Evolutionary conservation across 1,140 invertebrate species (phyloP).

Genomic region (Scaptomyza montana): DNA sequence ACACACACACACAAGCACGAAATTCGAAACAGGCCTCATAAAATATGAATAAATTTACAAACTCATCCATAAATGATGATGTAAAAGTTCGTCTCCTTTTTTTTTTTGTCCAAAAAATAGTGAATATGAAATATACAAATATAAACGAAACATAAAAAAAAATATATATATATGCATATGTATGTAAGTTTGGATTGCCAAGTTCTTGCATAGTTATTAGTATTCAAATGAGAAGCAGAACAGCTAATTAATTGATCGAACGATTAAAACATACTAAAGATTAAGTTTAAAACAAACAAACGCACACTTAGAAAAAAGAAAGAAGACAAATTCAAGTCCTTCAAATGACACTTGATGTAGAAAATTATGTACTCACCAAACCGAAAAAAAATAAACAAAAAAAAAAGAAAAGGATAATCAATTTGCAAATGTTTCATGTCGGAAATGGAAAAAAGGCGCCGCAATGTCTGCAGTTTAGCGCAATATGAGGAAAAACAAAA

Average conservation of each 20-base stretch:
- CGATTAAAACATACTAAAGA: constrained; percentile 45
- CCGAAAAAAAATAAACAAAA: not conserved
- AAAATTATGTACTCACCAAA: constrained; percentile 49
- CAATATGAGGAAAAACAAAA: not conserved
- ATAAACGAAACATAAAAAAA: not conserved
- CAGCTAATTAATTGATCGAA: constrained; percentile 15
- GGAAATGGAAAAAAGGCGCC: not conserved
- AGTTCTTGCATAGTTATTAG: constrained; percentile 33
- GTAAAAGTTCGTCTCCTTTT: constrained; percentile 30
- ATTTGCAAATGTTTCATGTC: constrained; percentile 14
- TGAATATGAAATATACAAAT: constrained; percentile 29
- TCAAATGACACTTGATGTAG: constrained; percentile 58
- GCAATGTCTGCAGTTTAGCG: constrained; percentile 8
- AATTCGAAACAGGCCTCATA: constrained; percentile 36
- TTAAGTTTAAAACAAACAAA: constrained; percentile 41
- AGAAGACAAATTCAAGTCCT: constrained; percentile 12
- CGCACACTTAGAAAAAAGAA: constrained; percentile 2
- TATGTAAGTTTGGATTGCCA: constrained; percentile 35
- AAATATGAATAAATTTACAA: constrained; percentile 29
- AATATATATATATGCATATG: not conserved
- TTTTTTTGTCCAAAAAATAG: constrained; percentile 64
- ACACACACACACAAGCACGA: not conserved
- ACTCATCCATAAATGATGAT: constrained; percentile 16
- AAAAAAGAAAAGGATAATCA: constrained; percentile 14
- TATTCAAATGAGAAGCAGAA: constrained; percentile 8